These are phyloP conservation scores for Eretmochelys imbricata DNA, from an alignment of 2,113 vertebrate genomes.

Conservation along the genomic window DNA sequence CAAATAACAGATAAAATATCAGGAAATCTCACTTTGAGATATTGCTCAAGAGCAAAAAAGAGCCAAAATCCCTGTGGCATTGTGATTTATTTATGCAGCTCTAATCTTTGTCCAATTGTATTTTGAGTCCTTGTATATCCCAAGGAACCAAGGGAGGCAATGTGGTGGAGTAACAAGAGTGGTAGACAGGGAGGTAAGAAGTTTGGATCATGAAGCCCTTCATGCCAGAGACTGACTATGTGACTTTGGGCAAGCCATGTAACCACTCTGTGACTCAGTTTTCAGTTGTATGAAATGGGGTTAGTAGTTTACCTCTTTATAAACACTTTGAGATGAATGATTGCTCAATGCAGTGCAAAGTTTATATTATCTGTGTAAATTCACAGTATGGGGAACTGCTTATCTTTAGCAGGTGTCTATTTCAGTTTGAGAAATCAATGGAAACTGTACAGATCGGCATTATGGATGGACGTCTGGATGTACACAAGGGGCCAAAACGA, in stretches of 20 bases:
- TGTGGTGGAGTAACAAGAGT: neutral
- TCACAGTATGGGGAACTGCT: fast-evolving
- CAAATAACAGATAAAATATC: neutral
- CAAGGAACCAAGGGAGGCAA: neutral
- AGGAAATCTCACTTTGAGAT: fast-evolving
- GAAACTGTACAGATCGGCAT: neutral
- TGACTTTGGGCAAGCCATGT: neutral
- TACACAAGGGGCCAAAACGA: neutral
- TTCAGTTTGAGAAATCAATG: neutral
- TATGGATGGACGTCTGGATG: neutral
- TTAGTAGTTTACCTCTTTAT: fast-evolving
- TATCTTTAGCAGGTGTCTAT: neutral
- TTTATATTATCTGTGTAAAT: neutral
- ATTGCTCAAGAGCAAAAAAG: neutral
- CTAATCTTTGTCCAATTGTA: neutral
- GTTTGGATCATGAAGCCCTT: fast-evolving
- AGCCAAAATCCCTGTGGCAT: neutral
- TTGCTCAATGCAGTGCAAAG: neutral
- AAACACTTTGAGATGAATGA: neutral
- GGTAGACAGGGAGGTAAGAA: neutral
- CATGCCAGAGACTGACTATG: fast-evolving
- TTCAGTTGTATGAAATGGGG: fast-evolving
- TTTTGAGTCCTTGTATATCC: neutral
- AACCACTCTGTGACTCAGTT: fast-evolving
- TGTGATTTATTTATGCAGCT: neutral